Percentiles rank a stretch among this genome's conserved stretches.
Conservation (phyloP, 2,797 vertebrate species). For the Urophycis tenuis region DNA sequence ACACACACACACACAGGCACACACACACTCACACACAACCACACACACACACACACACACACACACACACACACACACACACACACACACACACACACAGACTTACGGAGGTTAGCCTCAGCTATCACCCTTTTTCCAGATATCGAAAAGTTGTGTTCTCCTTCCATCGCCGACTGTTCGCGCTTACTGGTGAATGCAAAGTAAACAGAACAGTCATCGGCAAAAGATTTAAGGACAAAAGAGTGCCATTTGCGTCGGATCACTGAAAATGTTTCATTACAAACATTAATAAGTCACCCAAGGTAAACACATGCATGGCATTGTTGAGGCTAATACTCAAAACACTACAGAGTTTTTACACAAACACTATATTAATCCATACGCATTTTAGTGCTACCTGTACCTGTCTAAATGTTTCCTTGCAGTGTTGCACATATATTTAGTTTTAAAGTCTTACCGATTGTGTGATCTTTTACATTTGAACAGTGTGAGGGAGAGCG, state of each 20-base stretch:
- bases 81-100: no score
- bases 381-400: not conserved
- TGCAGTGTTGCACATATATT: not conserved
- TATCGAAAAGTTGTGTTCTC: constrained; percentile 41
- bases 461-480: not conserved
- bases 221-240: not conserved
- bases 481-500: not conserved
- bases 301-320: not conserved
- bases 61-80: not conserved
- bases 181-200: no score
- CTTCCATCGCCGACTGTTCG: constrained; percentile 52
- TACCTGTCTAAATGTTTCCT: not conserved
- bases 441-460: not conserved
- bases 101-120: constrained; percentile 59
- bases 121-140: constrained; percentile 41
- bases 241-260: not conserved
- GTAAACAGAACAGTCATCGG: not conserved
- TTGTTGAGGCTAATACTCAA: not conserved
- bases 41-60: constrained; percentile 3
- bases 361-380: not conserved
- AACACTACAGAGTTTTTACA: not conserved
- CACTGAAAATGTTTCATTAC: not conserved
- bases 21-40: not conserved
- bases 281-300: not conserved
- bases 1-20: no score